Evolutionary conservation across 1,140 invertebrate species (phyloP), one percentile per base, ranked within the genome.

Genomic region (Elysia chlorotica): DNA sequence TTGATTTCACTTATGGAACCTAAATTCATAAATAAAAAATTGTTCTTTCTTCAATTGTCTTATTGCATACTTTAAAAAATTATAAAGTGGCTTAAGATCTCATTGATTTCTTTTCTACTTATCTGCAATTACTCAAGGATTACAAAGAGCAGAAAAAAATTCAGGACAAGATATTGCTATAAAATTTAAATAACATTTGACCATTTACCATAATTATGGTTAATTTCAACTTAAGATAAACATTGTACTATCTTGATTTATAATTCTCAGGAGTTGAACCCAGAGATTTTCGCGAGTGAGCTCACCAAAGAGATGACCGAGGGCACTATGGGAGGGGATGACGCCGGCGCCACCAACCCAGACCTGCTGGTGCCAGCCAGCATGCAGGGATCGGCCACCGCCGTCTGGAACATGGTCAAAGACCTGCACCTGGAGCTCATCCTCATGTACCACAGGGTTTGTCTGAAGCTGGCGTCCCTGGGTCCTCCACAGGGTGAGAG

Each of bases 341-440:
- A 65, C 19, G 59, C 74, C 25, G 72, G 53, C 35, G 56, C 59
- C 10, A 48, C 77, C 2, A 75, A 77, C 56, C 54, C 70, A 25
- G 75, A 77, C 33, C 74, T 76, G 31, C 36, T 79, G 33, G 48
- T 78, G 2, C 76, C 76, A 25, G 73, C 74, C 30, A 79, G 73
- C 70, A 65, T 79, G 71, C 62, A 74, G 48, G 78, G 79, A 2
- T 56, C 76, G 28, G 81, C 82, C 14, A 82, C 78, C 5, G 78
- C 84, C 23, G 79, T 85, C 17, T 85, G 81, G 83, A 86, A 84
- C 74, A 86, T 81, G 0, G 81, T 86, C 21, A 83, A 82, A 66
- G 87, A 88, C 65, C 77, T 88, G 10, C 85, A 87, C 67, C 74
- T 86, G 17, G 87, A 88, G 65, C 76, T 88, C 54, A 78, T 85